phyloP scores from a whole-genome alignment of 2,797 vertebrate species.

The Ciconia nigra region DNA sequence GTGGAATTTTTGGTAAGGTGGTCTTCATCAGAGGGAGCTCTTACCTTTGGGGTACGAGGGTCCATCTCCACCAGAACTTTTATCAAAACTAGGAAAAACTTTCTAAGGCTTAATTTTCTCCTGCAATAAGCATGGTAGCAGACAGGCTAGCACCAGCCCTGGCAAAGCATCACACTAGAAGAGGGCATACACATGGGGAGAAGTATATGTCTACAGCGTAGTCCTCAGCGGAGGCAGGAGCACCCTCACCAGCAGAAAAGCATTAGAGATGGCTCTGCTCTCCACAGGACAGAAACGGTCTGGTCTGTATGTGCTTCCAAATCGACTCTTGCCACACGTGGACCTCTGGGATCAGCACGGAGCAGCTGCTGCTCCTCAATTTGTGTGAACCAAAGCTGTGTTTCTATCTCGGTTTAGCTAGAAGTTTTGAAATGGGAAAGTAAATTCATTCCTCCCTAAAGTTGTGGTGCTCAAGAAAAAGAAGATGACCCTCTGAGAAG shows the following conservation, averaged over 20 bases:
- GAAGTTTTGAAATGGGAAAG: neutral
- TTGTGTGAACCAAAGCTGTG: neutral
- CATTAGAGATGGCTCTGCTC: rapidly evolving
- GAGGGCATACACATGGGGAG: too few relatives aligned
- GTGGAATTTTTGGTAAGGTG: neutral
- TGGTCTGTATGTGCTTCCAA: rapidly evolving
- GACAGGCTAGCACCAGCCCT: neutral
- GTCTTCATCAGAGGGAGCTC: neutral
- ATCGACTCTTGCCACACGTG: rapidly evolving
- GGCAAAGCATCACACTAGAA: neutral
- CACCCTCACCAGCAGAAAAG: neutral
- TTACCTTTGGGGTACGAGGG: neutral
- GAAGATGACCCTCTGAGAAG: neutral
- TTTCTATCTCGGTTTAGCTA: neutral
- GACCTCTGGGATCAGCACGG: neutral
- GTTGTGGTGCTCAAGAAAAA: neutral
- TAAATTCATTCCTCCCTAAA: neutral
- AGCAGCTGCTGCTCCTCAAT: neutral
- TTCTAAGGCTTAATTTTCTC: neutral
- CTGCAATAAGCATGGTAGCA: neutral
- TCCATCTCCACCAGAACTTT: neutral
- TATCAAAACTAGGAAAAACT: neutral
- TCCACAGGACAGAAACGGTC: rapidly evolving
- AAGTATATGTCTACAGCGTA: rapidly evolving
- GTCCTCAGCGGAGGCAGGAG: neutral